Evolutionary conservation across 2,797 vertebrate genomes (phyloP).

Genomic region (Carcharodon carcharias): DNA sequence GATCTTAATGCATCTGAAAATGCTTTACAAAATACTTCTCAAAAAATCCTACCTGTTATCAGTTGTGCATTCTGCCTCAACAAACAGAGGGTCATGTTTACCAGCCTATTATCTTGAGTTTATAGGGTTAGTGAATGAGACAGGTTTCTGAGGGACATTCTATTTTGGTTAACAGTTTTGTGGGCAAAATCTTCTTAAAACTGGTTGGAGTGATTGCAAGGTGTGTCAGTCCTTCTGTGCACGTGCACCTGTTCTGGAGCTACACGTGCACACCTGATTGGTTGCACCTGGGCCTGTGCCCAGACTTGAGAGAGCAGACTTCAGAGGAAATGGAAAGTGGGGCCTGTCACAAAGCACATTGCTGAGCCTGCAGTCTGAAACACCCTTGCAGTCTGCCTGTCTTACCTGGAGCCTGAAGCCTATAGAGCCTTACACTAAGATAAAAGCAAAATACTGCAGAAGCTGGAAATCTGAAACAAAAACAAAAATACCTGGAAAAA

Average conservation of each 20-base stretch:
- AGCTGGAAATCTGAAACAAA: too few relatives aligned
- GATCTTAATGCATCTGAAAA: neutral
- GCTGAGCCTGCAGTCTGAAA: neutral
- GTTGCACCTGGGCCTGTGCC: neutral
- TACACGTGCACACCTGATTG: neutral
- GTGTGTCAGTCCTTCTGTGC: too few relatives aligned
- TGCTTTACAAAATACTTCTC: neutral
- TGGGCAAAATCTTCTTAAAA: neutral
- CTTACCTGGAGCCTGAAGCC: neutral
- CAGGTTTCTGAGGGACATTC: neutral
- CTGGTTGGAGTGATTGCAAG: neutral
- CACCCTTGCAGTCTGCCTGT: neutral
- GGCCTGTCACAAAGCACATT: too few relatives aligned
- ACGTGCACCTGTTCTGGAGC: neutral
- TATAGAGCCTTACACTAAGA: too few relatives aligned
- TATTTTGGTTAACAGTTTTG: neutral
- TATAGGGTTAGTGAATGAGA: neutral
- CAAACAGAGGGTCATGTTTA: neutral
- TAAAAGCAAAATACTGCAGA: too few relatives aligned
- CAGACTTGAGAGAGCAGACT: neutral
- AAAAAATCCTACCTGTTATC: neutral
- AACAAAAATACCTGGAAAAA: too few relatives aligned
- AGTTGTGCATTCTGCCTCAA: neutral
- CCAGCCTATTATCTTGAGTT: neutral
- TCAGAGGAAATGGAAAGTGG: neutral